A percentile compares a stretch with the other conserved stretches of the same genome.
phyloP scores from a whole-genome alignment of 2,888 invertebrate species.

The Charanyca ferruginea region DNA sequence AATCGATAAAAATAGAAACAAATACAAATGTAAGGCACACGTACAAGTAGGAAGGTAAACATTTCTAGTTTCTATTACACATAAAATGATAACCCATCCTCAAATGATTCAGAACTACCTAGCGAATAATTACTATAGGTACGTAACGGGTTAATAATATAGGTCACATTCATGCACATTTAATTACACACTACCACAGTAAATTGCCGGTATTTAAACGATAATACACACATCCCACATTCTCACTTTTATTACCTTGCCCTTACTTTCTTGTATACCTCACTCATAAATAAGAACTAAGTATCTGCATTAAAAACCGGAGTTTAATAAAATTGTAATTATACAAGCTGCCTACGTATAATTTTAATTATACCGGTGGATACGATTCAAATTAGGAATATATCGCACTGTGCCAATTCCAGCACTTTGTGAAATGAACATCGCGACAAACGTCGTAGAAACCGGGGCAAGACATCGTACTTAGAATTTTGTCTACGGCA shows the following conservation, averaged over 20 bases:
- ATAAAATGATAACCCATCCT: not conserved
- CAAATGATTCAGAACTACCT: slow-evolving; percentile 37
- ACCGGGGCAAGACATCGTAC: slow-evolving; percentile 79
- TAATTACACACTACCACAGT: slow-evolving; percentile 30
- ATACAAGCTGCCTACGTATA: slow-evolving; percentile 14
- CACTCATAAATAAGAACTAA: slow-evolving; percentile 21
- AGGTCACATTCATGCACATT: slow-evolving; percentile 50
- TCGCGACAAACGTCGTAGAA: slow-evolving; percentile 64
- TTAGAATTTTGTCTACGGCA: slow-evolving; percentile 89
- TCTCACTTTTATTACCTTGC: slow-evolving; percentile 44
- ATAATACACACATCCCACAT: slow-evolving; percentile 23
- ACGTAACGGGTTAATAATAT: slow-evolving; percentile 49
- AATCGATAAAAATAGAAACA: not conserved
- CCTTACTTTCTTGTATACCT: slow-evolving; percentile 41
- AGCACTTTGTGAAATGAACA: slow-evolving; percentile 64
- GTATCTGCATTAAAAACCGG: slow-evolving; percentile 21
- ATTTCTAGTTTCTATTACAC: slow-evolving; percentile 1
- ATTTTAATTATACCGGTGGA: slow-evolving; percentile 24
- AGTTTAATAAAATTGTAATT: slow-evolving; percentile 15
- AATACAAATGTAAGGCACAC: not conserved
- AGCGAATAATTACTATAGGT: slow-evolving; percentile 22
- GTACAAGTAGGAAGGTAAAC: no score
- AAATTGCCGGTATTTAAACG: slow-evolving; percentile 22
- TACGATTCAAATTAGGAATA: slow-evolving; percentile 47
- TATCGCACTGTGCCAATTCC: slow-evolving; percentile 57